Base-by-base conservation (phyloP, 2,113 vertebrate genomes). In the Aplodontia rufa region DNA sequence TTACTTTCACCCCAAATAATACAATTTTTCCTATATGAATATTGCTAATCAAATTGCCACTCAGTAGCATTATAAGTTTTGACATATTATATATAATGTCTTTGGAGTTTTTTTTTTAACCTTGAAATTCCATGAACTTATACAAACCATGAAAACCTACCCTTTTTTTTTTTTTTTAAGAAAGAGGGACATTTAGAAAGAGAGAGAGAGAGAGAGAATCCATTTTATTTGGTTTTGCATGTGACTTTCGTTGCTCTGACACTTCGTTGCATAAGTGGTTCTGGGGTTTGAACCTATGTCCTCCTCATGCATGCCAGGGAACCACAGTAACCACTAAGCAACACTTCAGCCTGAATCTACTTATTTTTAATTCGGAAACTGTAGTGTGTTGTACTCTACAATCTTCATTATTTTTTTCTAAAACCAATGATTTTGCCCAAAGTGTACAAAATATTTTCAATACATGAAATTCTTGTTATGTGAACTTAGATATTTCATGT, bases 1-100 rank as follows among this genome's bases (percentile, higher is more conserved):
- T 92, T 82, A 94, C 74, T 82, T 89, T 35, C 90, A 69, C 47
- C 84, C 24, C 30, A 47, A 82, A 68, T 66, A 82, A 90, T 82
- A 58, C 0, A 87, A 40, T 16, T 83, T 60, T 82, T n/a, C 40
- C 74, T 82, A 17, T 9, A 32, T 40, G 26, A 87, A 26, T 83
- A 79, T 90, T 58, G 47, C 26, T 80, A 84, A 96, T 75, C n/a
- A 91, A 78, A 75, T 32, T 66, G 75, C 47, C 78, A 93, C 28
- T 96, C 14, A 60, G 51, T 20, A 92, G 82, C 83, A 90, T 49
- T n/a, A 66, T 74, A 35, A 17, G 86, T 92, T 87, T 37, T n/a
- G 40, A 40, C 74, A 90, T 53, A 42, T n/a, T 30, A 58, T 79
- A 90, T 53, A 42, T n/a, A 32, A 58, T 60, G 11, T 71, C 80